phyloP scores from a whole-genome alignment of 2,888 invertebrate species.

The Campaea margaritaria region DNA sequence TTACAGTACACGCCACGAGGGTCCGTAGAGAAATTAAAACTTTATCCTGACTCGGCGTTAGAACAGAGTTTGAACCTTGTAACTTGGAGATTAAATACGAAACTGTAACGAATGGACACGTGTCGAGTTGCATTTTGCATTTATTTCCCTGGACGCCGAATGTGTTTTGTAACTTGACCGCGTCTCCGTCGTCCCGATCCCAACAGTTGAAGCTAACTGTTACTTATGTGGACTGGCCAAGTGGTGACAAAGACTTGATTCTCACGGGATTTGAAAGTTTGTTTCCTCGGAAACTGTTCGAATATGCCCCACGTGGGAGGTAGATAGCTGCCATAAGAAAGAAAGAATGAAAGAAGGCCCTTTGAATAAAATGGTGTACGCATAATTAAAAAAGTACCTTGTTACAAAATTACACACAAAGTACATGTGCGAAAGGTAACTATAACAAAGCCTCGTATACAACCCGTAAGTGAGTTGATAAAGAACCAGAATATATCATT shows the following conservation, averaged over 20 bases:
- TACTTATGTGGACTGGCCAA: too few relatives aligned
- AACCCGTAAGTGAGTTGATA: conserved; percentile 7
- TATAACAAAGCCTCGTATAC: not conserved
- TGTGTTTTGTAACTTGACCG: conserved; percentile 6
- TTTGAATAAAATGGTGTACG: too few relatives aligned
- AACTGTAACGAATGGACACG: not conserved
- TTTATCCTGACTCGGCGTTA: not conserved
- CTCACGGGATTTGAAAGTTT: too few relatives aligned
- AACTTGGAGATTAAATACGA: conserved; percentile 1
- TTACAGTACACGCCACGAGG: not conserved
- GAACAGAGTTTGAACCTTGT: conserved; percentile 2
- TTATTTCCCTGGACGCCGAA: conserved; percentile 50
- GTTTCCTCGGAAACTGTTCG: too few relatives aligned
- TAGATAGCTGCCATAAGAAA: too few relatives aligned
- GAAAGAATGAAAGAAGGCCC: too few relatives aligned
- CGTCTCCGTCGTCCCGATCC: not conserved
- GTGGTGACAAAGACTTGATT: too few relatives aligned
- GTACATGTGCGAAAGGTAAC: too few relatives aligned
- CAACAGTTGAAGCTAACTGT: too few relatives aligned
- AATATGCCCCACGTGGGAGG: too few relatives aligned
- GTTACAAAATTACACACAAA: too few relatives aligned
- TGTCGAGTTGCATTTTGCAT: conserved; percentile 38
- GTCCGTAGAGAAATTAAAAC: conserved; percentile 13
- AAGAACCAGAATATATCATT: not conserved
- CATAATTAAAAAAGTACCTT: too few relatives aligned